These are phyloP conservation scores for Tigriopus japonicus DNA, from an alignment of 1,140 invertebrate species.

Conservation along the genomic window DNA sequence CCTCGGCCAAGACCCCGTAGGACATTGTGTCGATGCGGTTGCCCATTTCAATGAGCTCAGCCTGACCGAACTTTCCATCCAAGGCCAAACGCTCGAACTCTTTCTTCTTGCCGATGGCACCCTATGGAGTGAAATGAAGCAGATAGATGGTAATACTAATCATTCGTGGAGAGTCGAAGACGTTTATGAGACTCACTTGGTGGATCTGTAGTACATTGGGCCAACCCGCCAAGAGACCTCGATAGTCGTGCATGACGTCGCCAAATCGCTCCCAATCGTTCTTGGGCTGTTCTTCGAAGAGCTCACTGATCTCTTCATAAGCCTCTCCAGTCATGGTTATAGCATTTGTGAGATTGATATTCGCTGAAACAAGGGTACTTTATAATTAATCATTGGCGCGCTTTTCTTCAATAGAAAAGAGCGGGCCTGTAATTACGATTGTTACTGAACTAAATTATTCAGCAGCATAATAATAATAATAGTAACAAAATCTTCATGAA, in stretches of 20 bases:
- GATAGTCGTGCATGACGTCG: constrained; percentile 13
- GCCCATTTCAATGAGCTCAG: not conserved
- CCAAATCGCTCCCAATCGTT: constrained; percentile 12
- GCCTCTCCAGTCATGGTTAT: constrained; percentile 8
- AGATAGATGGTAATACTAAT: not conserved
- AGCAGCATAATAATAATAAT: too few species aligned
- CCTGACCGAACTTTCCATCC: constrained; percentile 3
- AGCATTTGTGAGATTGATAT: constrained; percentile 7
- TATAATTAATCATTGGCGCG: too few species aligned
- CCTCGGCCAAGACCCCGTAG: constrained; percentile 10
- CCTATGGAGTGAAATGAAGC: not conserved
- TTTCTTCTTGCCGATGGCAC: constrained; percentile 2
- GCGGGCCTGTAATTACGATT: too few species aligned
- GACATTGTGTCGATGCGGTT: constrained; percentile 6
- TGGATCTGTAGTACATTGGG: constrained; percentile 10
- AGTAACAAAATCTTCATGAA: too few species aligned
- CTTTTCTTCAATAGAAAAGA: too few species aligned
- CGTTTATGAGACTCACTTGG: not conserved
- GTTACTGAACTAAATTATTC: too few species aligned
- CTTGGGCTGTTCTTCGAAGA: constrained; percentile 1
- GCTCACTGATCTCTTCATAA: constrained; percentile 10
- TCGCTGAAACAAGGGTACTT: not conserved
- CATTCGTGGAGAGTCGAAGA: not conserved
- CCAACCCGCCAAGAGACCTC: constrained; percentile 1
- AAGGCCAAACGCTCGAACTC: not conserved